Conservation (phyloP, 2,888 invertebrate genomes). For the Emmelina monodactyla region DNA sequence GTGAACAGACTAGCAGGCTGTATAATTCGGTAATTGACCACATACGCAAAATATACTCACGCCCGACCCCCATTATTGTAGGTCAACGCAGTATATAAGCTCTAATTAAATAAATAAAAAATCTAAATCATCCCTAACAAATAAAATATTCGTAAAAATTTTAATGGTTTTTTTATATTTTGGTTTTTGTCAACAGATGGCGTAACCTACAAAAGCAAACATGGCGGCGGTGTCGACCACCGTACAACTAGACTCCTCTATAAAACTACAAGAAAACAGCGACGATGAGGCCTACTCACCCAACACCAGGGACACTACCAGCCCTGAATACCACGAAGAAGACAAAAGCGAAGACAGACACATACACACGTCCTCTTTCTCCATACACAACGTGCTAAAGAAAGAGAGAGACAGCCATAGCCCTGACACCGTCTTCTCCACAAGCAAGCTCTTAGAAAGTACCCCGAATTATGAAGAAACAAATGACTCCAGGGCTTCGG, state of each 20-base stretch:
- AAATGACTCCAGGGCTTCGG: conserved; percentile 29
- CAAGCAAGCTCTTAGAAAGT: conserved; percentile 50
- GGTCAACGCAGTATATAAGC: no score
- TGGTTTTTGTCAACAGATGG: conserved; percentile 44
- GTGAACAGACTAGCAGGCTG: no score
- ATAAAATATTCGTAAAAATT: no score
- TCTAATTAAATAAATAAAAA: no score
- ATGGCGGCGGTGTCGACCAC: conserved; percentile 60
- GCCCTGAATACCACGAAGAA: conserved; percentile 47
- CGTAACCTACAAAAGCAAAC: conserved; percentile 29
- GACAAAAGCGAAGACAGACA: conserved; percentile 40
- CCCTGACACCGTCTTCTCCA: conserved; percentile 58
- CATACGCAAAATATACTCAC: no score
- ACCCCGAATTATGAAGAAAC: conserved; percentile 46
- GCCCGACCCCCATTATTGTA: no score
- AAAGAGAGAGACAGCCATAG: conserved; percentile 53
- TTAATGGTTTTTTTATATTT: no score
- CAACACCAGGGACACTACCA: conserved; percentile 44
- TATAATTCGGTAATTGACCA: no score
- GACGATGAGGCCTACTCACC: conserved; percentile 57
- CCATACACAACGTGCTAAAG: conserved; percentile 59
- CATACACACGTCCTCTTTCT: conserved; percentile 47
- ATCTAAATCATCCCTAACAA: no score
- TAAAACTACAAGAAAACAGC: conserved; percentile 55
- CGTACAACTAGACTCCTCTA: conserved; percentile 40